phyloP scores from a whole-genome alignment of 2,888 invertebrate genomes.

The Girardia tigrina region DNA sequence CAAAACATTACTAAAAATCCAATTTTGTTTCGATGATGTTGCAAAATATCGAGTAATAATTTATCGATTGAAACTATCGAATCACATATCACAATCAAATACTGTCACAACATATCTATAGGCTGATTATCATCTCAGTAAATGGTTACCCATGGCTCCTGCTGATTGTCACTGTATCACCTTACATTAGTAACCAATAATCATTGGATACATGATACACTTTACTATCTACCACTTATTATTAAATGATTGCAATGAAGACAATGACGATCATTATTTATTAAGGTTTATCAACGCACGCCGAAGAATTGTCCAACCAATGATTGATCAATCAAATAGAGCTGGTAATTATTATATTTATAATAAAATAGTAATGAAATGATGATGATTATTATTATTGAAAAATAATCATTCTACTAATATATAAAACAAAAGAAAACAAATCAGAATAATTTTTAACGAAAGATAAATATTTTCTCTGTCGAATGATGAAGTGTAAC shows the following conservation, averaged over 20 bases:
- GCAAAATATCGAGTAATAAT: background rate
- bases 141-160: background rate
- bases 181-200: slow-evolving; percentile 8
- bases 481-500: slow-evolving; percentile 23
- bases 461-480: slow-evolving; percentile 19
- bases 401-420: too few species aligned
- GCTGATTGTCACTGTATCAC: background rate
- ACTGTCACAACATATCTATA: slow-evolving; percentile 3
- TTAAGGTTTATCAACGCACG: slow-evolving; percentile 33
- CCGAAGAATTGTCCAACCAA: slow-evolving; percentile 31
- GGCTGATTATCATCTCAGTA: background rate
- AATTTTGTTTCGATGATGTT: background rate
- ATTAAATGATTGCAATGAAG: background rate
- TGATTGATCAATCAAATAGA: slow-evolving; percentile 33
- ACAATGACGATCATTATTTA: background rate
- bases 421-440: slow-evolving; percentile 6
- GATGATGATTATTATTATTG: too few species aligned
- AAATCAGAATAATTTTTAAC: slow-evolving; percentile 19
- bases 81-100: slow-evolving; percentile 17
- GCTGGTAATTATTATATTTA: slow-evolving; percentile 27
- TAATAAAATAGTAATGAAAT: background rate
- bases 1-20: too few species aligned
- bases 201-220: slow-evolving; percentile 3
- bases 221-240: background rate
- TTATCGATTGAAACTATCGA: slow-evolving; percentile 1